Evolutionary conservation across 2,797 vertebrate species (phyloP).

Genomic region (Etheostoma perlongum): DNA sequence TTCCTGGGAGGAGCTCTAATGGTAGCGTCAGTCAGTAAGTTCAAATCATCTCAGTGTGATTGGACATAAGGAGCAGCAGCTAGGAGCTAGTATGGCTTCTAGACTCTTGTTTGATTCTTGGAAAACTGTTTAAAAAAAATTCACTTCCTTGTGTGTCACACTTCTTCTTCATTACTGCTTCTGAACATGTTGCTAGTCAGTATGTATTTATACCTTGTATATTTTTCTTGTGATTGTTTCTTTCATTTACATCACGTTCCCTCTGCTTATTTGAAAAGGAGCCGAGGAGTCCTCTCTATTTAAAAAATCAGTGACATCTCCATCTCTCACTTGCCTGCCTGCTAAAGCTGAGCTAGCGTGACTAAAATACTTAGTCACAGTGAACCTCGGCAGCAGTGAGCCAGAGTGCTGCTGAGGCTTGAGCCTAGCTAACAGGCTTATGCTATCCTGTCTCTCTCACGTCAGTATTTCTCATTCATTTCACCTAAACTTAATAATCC

Average conservation of each 20-base stretch:
- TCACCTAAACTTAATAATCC: conserved; percentile 28
- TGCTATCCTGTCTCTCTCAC: conserved; percentile 48
- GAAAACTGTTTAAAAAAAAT: conserved; percentile 3
- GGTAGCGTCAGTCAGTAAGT: background rate
- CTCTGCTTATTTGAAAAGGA: conserved; percentile 12
- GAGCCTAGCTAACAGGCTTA: conserved; percentile 66
- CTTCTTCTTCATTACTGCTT: conserved; percentile 1
- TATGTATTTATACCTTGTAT: conserved; percentile 2
- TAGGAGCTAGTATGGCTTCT: background rate
- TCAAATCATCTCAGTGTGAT: background rate
- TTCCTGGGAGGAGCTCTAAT: background rate
- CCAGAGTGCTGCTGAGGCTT: conserved; percentile 23
- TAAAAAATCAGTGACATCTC: conserved; percentile 62
- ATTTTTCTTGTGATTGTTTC: conserved; percentile 23
- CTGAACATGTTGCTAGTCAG: background rate
- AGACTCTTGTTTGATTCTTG: background rate
- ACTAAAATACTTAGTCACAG: conserved; percentile 72
- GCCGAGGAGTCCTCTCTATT: conserved; percentile 17
- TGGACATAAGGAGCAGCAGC: background rate
- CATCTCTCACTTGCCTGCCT: conserved; percentile 73
- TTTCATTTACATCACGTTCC: conserved; percentile 25
- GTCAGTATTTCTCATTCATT: conserved; percentile 46
- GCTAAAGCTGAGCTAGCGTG: conserved; percentile 70
- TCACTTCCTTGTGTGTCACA: background rate
- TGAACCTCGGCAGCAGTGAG: conserved; percentile 54